Evolutionary conservation across 2,113 vertebrate species (phyloP).

Genomic region (Cephalopholis sonnerati): DNA sequence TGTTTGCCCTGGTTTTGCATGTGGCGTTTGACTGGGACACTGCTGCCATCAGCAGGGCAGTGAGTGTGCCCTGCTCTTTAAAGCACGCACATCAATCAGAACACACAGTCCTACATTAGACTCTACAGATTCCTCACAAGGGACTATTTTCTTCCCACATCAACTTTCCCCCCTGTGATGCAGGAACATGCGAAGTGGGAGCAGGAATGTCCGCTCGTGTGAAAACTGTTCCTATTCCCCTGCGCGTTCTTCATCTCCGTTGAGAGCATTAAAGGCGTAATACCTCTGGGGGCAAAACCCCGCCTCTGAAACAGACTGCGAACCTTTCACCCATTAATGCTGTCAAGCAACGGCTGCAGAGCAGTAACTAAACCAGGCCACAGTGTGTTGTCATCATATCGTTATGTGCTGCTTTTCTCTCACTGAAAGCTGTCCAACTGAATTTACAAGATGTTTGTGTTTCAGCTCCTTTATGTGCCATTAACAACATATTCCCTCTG

Average conservation of each 20-base stretch:
- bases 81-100: constrained; percentile 25
- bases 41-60: constrained; percentile 61
- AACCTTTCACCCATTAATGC: constrained; percentile 49
- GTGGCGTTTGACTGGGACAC: constrained; percentile 16
- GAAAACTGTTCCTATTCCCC: constrained; percentile 7
- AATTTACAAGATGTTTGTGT: background rate
- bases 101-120: background rate
- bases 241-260: constrained; percentile 14
- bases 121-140: background rate
- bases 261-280: constrained; percentile 56
- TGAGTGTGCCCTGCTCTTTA: background rate
- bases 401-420: background rate
- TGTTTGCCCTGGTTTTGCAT: constrained; percentile 50
- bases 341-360: constrained; percentile 11
- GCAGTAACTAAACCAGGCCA: constrained; percentile 33
- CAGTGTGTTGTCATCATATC: background rate
- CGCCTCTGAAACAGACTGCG: background rate
- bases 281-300: constrained; percentile 18
- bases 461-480: background rate
- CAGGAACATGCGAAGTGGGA: constrained; percentile 35
- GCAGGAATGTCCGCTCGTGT: constrained; percentile 7
- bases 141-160: constrained; percentile 17
- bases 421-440: background rate
- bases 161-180: background rate
- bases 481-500: background rate